These are phyloP conservation scores for Protophormia terraenovae DNA, from an alignment of 2,888 invertebrate species.

Conservation along the genomic window DNA sequence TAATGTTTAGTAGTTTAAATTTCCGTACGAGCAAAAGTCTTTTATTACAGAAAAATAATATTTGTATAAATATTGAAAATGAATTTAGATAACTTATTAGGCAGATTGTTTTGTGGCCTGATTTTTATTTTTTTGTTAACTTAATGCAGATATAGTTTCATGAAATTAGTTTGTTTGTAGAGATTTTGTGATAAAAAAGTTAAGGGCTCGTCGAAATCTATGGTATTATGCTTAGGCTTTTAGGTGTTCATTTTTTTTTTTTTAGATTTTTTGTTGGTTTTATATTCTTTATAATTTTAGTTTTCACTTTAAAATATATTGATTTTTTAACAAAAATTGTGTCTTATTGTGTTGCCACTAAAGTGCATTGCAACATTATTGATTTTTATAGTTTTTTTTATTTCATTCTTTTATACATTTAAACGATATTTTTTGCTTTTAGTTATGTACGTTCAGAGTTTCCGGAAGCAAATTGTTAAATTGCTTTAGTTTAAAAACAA, in stretches of 20 bases:
- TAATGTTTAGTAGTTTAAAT: constrained; percentile 46
- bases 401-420: not conserved
- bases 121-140: constrained; percentile 65
- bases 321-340: constrained; percentile 20
- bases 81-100: constrained; percentile 10
- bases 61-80: constrained; percentile 28
- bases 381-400: constrained; percentile 54
- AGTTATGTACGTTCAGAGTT: not conserved
- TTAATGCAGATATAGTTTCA: constrained; percentile 27
- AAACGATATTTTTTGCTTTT: constrained; percentile 23
- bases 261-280: not conserved
- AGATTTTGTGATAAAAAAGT: constrained; percentile 51
- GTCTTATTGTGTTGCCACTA: constrained; percentile 27
- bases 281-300: constrained; percentile 17
- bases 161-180: constrained; percentile 1
- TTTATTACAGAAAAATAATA: constrained; percentile 60
- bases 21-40: constrained; percentile 67
- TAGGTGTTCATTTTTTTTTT: constrained; percentile 51
- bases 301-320: constrained; percentile 35
- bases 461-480: constrained; percentile 36
- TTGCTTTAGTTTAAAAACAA: constrained; percentile 27
- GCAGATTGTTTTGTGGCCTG: constrained; percentile 2
- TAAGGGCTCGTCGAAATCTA: constrained; percentile 67
- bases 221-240: constrained; percentile 34
- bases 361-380: constrained; percentile 62